These are phyloP conservation scores for Tyto alba DNA, from an alignment of 2,113 vertebrate species.

Conservation along the genomic window DNA sequence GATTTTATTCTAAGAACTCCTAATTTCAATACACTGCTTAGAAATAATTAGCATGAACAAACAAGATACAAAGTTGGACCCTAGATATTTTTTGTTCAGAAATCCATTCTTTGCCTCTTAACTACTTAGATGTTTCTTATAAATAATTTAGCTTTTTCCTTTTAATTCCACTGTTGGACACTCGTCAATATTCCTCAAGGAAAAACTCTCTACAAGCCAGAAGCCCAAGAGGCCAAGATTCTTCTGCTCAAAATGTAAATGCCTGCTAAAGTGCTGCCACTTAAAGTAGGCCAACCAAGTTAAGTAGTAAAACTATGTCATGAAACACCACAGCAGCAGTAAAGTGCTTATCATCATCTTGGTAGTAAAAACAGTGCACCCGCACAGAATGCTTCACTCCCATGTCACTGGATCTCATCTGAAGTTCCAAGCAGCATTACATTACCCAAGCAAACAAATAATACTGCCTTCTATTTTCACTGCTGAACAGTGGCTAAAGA, in stretches of 20 bases:
- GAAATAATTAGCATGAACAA: background rate
- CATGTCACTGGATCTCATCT: background rate
- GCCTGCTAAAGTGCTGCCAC: background rate
- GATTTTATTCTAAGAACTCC: background rate
- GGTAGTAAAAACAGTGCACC: background rate
- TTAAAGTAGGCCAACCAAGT: background rate
- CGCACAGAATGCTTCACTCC: background rate
- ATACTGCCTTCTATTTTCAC: background rate
- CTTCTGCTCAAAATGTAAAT: background rate
- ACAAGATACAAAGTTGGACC: background rate
- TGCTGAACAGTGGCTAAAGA: background rate
- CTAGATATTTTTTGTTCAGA: background rate
- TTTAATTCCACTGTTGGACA: slow-evolving; percentile 1
- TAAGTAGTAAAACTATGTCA: background rate
- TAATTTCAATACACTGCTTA: background rate
- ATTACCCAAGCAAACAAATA: background rate
- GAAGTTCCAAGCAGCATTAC: background rate
- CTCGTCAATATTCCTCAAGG: background rate
- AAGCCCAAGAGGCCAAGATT: background rate
- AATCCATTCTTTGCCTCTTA: background rate
- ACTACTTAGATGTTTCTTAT: background rate
- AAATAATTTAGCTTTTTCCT: background rate
- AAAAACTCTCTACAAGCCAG: slow-evolving; percentile 2
- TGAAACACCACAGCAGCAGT: background rate
- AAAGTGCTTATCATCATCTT: background rate